Evolutionary conservation across 2,888 invertebrate genomes (phyloP).

Genomic region (Bursaphelenchus okinawaensis): DNA sequence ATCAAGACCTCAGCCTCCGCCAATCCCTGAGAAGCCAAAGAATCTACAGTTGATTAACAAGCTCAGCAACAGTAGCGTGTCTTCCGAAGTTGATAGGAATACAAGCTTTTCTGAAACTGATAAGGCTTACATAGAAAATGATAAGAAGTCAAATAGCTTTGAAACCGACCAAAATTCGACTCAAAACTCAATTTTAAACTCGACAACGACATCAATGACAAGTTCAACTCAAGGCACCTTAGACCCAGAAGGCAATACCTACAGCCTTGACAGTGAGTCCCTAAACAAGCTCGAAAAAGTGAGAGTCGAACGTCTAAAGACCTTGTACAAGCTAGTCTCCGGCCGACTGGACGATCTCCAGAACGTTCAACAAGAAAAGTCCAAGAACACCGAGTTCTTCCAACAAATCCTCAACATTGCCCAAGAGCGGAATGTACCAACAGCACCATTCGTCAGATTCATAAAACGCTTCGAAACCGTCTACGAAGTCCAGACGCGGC

Average conservation of each 20-base stretch:
- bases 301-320: background rate
- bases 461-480: constrained; percentile 9
- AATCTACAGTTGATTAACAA: background rate
- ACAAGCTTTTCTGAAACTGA: no score
- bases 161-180: background rate
- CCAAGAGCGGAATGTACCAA: background rate
- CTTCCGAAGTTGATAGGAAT: background rate
- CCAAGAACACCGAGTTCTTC: constrained; percentile 13
- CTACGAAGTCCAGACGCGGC: constrained; percentile 13
- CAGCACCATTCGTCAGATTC: constrained; percentile 10
- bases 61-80: background rate
- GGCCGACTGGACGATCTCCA: constrained; percentile 13
- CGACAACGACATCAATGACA: constrained; percentile 6
- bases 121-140: no score
- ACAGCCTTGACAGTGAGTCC: constrained; percentile 1
- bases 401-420: constrained; percentile 10
- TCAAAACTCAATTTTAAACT: background rate
- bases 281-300: constrained; percentile 8
- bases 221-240: no score
- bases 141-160: background rate
- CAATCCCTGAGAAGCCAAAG: constrained; percentile 11
- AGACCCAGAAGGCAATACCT: background rate
- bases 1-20: constrained; percentile 7
- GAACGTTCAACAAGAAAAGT: constrained; percentile 16
- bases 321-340: constrained; percentile 2